Base-by-base conservation (phyloP, 2,113 vertebrate genomes). In the Bambusicola thoracicus region DNA sequence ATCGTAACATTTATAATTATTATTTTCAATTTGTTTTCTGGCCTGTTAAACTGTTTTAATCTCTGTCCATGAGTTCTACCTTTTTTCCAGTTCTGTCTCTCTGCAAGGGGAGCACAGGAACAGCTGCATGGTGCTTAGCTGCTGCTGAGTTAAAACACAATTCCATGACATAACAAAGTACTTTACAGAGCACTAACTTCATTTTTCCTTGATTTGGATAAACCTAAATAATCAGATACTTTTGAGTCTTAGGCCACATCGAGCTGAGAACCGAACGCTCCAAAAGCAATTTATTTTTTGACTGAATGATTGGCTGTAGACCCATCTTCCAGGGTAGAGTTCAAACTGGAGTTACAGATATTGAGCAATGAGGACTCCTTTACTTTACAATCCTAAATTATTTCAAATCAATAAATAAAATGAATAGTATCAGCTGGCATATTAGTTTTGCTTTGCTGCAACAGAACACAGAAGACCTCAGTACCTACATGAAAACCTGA, bases 361-460 rank as follows among this genome's bases (percentile, higher is more conserved):
- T 0, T 20, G 7, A 63, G 77, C 78, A 61, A 30, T 53, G 32
- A 80, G 11, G 30, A 21, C 19, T 89, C 72, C 81, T 86, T 85
- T 24, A 75, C 91, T 90, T 87, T 49, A 75, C 24, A 27, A 66
- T 86, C 46, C n/a, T 87, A 83, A 91, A 92, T 85, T 62, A 90
- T 88, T 56, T 92, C 32, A 22, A 94, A 53, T 49, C 21, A 24
- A 81, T 62, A 90, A 84, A 69, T 16, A 44, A 73, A 95, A 87
- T 36, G 0, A 93, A 55, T 63, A 66, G 1, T 5, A 43, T 89
- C 10, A 10, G 75, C 51, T 61, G 22, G 38, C 40, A 4, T 30
- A 88, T 63, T 51, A 13, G 22, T 44, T 82, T 44, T 66, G 5
- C 65, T 67, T 81, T 30, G 15, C 40, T 43, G 27, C 32, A 76